Evolutionary conservation across 2,888 invertebrate species (phyloP).

Genomic region (Trichopria drosophilae): DNA sequence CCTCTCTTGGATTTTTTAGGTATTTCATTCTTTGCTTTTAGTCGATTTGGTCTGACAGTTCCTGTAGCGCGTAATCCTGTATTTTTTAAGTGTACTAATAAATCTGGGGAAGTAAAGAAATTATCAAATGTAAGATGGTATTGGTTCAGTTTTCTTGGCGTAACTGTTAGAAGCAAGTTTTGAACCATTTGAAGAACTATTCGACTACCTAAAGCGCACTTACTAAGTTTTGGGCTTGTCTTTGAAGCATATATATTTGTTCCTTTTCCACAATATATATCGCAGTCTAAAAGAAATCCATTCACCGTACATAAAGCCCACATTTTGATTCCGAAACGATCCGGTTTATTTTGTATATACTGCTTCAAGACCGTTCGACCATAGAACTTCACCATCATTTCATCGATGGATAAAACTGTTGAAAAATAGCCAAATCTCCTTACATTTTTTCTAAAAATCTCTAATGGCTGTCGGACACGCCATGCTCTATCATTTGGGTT

Average conservation of each 20-base stretch:
- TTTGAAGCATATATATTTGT: no score
- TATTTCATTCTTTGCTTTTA: constrained; percentile 2
- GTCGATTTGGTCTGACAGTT: constrained; percentile 1
- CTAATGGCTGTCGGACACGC: constrained; percentile 3
- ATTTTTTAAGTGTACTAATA: not conserved
- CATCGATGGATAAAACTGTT: constrained; percentile 7
- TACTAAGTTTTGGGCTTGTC: constrained; percentile 5
- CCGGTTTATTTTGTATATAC: constrained; percentile 10
- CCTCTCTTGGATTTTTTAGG: constrained; percentile 8
- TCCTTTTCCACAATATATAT: constrained; percentile 11
- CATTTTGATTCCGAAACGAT: constrained; percentile 11
- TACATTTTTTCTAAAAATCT: constrained; percentile 1
- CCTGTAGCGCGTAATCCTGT: constrained; percentile 2
- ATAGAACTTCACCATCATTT: constrained; percentile 14
- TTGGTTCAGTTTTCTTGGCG: not conserved
- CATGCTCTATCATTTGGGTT: constrained; percentile 10
- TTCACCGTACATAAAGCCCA: constrained; percentile 7
- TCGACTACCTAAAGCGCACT: constrained; percentile 5
- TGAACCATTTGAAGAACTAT: constrained; percentile 8
- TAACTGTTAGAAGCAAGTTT: not conserved
- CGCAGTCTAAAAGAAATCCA: constrained; percentile 11
- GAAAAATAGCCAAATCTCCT: constrained; percentile 2
- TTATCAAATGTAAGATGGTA: constrained; percentile 8
- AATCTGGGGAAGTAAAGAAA: constrained; percentile 2
- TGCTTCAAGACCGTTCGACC: constrained; percentile 11